A percentile compares a stretch with the other conserved stretches of the same genome.
Conservation (phyloP, 2,797 vertebrate species). For the Psittacula echo region DNA sequence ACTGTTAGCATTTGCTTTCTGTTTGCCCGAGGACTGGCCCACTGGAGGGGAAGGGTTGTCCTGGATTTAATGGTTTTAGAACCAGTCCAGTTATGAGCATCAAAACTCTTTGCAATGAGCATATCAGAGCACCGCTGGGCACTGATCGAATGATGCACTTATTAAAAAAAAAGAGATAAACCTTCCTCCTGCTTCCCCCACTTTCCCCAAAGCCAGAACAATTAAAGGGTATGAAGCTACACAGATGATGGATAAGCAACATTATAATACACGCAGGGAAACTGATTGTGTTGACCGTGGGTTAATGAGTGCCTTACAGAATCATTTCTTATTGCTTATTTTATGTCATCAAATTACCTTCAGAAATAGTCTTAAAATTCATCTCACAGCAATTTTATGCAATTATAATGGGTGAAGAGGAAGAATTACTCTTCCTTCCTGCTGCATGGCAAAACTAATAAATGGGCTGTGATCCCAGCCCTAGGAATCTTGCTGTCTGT, state of each 20-base stretch:
- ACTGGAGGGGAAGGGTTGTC: neutral
- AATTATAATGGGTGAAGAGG: constrained; percentile 23
- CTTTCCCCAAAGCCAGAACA: constrained; percentile 18
- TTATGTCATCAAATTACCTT: constrained; percentile 56
- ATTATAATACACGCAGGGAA: constrained; percentile 59
- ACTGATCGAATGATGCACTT: constrained; percentile 2
- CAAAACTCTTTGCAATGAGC: neutral
- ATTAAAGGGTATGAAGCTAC: constrained; percentile 44
- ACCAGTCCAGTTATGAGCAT: neutral
- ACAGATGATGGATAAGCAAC: constrained; percentile 69
- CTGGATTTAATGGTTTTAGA: neutral
- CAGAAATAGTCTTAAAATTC: constrained; percentile 54
- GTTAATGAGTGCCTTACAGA: constrained; percentile 71
- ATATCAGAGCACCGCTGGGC: constrained; percentile 1
- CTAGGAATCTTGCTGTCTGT: constrained; percentile 8
- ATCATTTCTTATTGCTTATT: constrained; percentile 57
- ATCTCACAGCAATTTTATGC: constrained; percentile 11
- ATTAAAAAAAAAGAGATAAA: neutral
- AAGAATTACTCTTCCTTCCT: constrained; percentile 54
- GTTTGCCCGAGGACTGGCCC: neutral
- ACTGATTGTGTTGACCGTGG: constrained; percentile 67
- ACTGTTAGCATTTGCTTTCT: constrained; percentile 21
- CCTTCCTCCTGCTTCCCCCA: neutral
- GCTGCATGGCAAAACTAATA: constrained; percentile 45
- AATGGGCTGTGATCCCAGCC: constrained; percentile 21